Evolutionary conservation across 2,113 vertebrate genomes (phyloP), one percentile per base, ranked within the genome.

Genomic region (Rutilus rutilus): DNA sequence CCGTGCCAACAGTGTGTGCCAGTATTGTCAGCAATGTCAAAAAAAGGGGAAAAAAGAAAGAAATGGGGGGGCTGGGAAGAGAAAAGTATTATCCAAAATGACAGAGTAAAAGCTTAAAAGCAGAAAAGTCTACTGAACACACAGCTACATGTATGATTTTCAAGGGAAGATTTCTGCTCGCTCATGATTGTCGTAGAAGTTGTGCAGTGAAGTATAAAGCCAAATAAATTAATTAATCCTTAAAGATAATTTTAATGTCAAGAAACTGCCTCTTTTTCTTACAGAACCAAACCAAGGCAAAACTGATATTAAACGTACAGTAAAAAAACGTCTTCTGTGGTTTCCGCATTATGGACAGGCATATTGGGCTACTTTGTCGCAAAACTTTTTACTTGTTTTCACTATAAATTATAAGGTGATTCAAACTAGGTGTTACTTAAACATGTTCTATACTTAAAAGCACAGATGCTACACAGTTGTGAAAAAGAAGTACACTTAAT

Each of bases 21-120:
- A 85, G 76, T n/a, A 45, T 69, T 83, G 88, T 87, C 54, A 89
- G 86, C 60, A 85, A 21, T 78, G 75, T 42, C 59, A 73, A n/a
- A 64, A 82, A 83, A 57, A 57, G 7, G 1, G 6, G 6, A 57
- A 57, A 57, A 21, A 21, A 23, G 23, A 75, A 71, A 30, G 9
- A 74, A 39, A 42, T 21, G 17, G 30, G 39, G 39, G 17, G 3
- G 17, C 54, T 57, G 54, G 54, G 4, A 4, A 33, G 25, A 60
- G 60, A 65, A 57, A 65, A 64, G 15, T 57, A 67, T 17, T 15
- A 54, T 54, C 11, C 36, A 33, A 42, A 71, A 25, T 73, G 75
- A 80, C 59, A 19, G 78, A 8, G 15, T 27, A 45, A 62, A 36
- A 62, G 57, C 78, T 62, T 39, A 27, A 45, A 45, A 64, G n/a